A percentile compares a stretch with the other conserved stretches of the same genome.
phyloP scores from a whole-genome alignment of 2,797 vertebrate species.

The Pseudomugil tenellus region DNA sequence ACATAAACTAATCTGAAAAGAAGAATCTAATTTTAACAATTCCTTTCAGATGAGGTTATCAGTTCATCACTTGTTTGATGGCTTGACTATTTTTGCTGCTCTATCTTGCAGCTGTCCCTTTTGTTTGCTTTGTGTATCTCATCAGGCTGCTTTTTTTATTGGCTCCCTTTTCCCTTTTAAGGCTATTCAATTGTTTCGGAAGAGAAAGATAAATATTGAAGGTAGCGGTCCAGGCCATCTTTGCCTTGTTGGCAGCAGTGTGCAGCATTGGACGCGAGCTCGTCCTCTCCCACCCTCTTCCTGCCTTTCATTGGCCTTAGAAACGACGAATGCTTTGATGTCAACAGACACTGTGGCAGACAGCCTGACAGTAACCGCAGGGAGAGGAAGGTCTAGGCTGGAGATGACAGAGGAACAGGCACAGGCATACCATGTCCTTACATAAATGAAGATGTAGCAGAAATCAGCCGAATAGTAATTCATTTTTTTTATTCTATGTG shows the following conservation, averaged over 20 bases:
- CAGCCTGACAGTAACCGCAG: constrained; percentile 47
- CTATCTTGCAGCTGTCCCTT: constrained; percentile 42
- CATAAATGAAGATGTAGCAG: constrained; percentile 6
- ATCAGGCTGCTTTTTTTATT: constrained; percentile 41
- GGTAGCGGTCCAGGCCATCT: constrained; percentile 62
- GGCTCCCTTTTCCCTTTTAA: constrained; percentile 56
- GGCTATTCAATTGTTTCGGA: constrained; percentile 64
- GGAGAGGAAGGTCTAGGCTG: constrained; percentile 46
- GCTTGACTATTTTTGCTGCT: constrained; percentile 28
- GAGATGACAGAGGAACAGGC: constrained; percentile 10
- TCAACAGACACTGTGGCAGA: constrained; percentile 75
- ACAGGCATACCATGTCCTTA: neutral
- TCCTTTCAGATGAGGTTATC: neutral
- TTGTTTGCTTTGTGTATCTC: constrained; percentile 47
- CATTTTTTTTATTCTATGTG: neutral
- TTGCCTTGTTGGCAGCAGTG: constrained; percentile 55
- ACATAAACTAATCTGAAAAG: neutral
- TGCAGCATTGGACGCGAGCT: constrained; percentile 44
- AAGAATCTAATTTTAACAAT: neutral
- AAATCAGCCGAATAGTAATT: neutral
- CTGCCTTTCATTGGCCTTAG: constrained; percentile 74
- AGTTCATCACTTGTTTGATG: constrained; percentile 18
- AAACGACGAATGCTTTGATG: constrained; percentile 72
- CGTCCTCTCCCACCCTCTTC: constrained; percentile 76
- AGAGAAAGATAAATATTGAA: constrained; percentile 67